phyloP scores from a whole-genome alignment of 2,797 vertebrate species.

The Vipera ursinii region DNA sequence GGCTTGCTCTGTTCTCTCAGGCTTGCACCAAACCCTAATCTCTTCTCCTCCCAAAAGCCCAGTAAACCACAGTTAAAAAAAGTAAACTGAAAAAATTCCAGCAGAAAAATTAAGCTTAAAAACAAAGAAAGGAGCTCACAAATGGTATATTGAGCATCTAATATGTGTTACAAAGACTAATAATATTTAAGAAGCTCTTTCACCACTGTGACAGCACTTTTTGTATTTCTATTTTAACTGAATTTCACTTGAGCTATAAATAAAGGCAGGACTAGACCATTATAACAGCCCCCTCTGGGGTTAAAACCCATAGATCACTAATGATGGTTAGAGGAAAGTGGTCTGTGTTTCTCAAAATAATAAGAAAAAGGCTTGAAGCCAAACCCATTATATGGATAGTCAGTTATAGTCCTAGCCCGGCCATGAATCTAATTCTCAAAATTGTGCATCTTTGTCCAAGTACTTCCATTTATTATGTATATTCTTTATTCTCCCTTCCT shows the following conservation, averaged over 20 bases:
- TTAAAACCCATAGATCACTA: conserved; percentile 24
- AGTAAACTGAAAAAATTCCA: neutral
- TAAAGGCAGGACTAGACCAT: neutral
- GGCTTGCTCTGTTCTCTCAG: neutral
- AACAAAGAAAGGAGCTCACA: neutral
- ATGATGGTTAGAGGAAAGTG: conserved; percentile 5
- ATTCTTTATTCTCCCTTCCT: neutral
- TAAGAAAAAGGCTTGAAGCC: neutral
- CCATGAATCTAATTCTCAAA: neutral
- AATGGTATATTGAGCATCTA: neutral
- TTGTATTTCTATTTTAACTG: neutral
- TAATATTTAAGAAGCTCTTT: neutral
- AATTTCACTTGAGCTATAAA: conserved; percentile 11
- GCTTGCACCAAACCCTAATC: neutral
- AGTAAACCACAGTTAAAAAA: neutral
- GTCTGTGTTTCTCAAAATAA: neutral
- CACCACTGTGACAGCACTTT: neutral
- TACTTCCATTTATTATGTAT: neutral
- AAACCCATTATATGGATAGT: neutral
- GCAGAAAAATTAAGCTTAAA: neutral
- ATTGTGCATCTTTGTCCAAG: neutral
- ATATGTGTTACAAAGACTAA: neutral
- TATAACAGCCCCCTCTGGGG: neutral
- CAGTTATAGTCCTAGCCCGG: neutral
- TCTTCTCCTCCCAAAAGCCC: neutral